Evolutionary conservation across 2,797 vertebrate genomes (phyloP).

Genomic region (Xerus rutilus): DNA sequence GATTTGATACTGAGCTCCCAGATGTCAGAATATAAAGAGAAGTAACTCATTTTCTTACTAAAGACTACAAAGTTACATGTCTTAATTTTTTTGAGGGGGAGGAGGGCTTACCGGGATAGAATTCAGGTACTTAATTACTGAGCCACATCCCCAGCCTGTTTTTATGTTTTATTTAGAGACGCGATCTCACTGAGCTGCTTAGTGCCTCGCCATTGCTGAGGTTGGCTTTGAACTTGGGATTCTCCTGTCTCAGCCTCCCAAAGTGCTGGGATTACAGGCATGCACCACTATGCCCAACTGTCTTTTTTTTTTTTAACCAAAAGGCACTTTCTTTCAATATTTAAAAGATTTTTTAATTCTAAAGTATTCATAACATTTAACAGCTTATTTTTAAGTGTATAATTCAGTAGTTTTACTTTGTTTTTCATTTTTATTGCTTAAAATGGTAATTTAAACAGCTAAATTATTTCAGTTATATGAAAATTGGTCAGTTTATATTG

Average conservation of each 20-base stretch:
- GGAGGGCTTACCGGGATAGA: too few relatives aligned
- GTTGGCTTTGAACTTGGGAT: too few relatives aligned
- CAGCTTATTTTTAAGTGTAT: neutral
- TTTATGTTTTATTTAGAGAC: too few relatives aligned
- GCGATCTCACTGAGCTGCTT: too few relatives aligned
- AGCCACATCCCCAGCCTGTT: too few relatives aligned
- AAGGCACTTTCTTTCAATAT: neutral
- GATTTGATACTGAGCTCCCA: neutral
- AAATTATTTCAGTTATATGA: slow-evolving; percentile 57
- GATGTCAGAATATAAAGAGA: slow-evolving; percentile 4
- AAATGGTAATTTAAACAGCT: slow-evolving; percentile 56
- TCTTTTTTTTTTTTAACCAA: neutral
- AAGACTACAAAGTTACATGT: neutral
- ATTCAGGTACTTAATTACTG: too few relatives aligned
- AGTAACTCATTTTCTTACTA: neutral
- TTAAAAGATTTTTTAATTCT: neutral
- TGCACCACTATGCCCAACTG: too few relatives aligned
- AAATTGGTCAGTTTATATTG: slow-evolving; percentile 49
- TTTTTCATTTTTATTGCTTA: slow-evolving; percentile 57
- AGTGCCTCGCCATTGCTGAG: too few relatives aligned
- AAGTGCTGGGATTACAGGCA: too few relatives aligned
- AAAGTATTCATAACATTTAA: slow-evolving; percentile 44
- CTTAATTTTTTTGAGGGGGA: neutral
- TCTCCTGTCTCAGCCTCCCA: too few relatives aligned
- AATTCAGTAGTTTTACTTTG: neutral